Conservation (phyloP, 2,797 vertebrate species). For the Enteromius treurensis region DNA sequence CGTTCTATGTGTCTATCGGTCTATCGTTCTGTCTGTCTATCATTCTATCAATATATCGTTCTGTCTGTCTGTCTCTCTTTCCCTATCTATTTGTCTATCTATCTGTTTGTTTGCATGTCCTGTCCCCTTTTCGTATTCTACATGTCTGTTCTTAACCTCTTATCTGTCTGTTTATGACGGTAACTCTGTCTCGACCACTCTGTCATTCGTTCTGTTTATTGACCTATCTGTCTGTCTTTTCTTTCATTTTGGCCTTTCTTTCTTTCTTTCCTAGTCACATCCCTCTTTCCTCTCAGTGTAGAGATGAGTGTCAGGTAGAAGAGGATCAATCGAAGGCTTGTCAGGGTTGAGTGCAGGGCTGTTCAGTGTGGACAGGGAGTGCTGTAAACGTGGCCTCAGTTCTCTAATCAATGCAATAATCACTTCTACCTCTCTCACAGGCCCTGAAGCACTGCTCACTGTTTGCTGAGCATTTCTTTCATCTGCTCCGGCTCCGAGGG, state of each 20-base stretch:
- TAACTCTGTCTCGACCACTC: not conserved
- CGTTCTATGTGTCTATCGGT: no score
- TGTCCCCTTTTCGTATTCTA: no score
- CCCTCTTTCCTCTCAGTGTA: not conserved
- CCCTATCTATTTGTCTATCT: not conserved
- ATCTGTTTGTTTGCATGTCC: no score
- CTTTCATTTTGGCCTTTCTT: constrained; percentile 11
- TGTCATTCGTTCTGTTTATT: not conserved
- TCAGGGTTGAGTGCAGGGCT: constrained; percentile 53
- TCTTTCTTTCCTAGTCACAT: not conserved
- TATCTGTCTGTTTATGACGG: not conserved
- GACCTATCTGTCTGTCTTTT: not conserved
- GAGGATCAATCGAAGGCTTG: constrained; percentile 64
- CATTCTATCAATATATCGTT: accelerated
- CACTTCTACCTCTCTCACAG: constrained; percentile 61
- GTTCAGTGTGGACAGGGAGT: constrained; percentile 28
- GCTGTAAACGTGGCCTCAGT: constrained; percentile 56
- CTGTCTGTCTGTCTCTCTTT: not conserved
- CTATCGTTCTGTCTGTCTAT: no score
- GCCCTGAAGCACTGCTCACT: constrained; percentile 58
- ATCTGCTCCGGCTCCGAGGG: constrained; percentile 57
- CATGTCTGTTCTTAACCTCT: not conserved
- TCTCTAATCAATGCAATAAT: constrained; percentile 68
- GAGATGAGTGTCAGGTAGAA: constrained; percentile 64
- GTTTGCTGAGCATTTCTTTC: constrained; percentile 65